These are phyloP conservation scores for Chironomus striatipennis DNA, from an alignment of 1,140 invertebrate genomes.

Conservation along the genomic window DNA sequence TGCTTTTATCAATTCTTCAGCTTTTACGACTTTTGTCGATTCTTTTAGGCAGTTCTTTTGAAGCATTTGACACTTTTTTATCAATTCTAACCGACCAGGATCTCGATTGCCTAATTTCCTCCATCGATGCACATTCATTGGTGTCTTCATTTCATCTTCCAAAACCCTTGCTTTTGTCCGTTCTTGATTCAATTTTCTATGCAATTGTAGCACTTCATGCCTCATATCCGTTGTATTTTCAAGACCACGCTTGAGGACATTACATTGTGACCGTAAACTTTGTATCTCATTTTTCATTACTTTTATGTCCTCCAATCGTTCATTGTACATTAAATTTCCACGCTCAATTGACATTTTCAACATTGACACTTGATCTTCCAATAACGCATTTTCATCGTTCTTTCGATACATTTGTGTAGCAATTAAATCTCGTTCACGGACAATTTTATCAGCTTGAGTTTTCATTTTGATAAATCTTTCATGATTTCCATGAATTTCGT, in stretches of 20 bases:
- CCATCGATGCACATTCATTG: conserved; percentile 75
- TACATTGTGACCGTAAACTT: conserved; percentile 55
- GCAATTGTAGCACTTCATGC: conserved; percentile 64
- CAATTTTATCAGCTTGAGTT: conserved; percentile 29
- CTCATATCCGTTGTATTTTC: conserved; percentile 53
- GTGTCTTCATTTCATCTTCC: conserved; percentile 71
- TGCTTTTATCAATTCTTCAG: conserved; percentile 29
- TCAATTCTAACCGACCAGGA: conserved; percentile 56
- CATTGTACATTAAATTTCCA: conserved; percentile 60
- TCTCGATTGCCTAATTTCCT: conserved; percentile 63
- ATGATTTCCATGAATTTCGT: background rate
- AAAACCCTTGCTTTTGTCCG: conserved; percentile 62
- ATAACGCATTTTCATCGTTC: conserved; percentile 63
- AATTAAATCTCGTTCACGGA: conserved; percentile 50
- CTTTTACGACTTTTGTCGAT: conserved; percentile 33
- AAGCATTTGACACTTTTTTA: conserved; percentile 58
- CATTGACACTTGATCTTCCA: conserved; percentile 64
- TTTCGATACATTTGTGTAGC: conserved; percentile 61
- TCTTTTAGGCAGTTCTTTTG: conserved; percentile 45
- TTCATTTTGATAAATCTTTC: conserved; percentile 30
- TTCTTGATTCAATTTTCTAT: conserved; percentile 62
- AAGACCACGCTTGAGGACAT: conserved; percentile 50
- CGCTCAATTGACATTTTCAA: conserved; percentile 58
- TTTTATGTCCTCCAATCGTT: conserved; percentile 64
- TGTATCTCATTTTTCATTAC: conserved; percentile 68